Evolutionary conservation across 2,113 vertebrate species (phyloP).

Genomic region (Okapia johnstoni): DNA sequence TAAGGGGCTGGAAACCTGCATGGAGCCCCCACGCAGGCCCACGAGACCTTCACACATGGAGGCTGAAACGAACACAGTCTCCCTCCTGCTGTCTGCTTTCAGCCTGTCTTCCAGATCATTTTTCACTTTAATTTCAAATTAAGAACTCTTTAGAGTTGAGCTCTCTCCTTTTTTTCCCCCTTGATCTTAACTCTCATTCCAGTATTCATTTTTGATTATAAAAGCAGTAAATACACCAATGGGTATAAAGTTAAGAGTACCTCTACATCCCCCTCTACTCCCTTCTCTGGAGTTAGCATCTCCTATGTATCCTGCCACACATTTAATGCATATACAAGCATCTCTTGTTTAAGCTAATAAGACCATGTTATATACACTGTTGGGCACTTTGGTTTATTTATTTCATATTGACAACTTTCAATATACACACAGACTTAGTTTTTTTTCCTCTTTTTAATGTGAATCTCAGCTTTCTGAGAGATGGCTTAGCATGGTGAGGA

Average conservation of each 20-base stretch:
- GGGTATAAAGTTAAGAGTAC: neutral
- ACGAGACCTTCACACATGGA: neutral
- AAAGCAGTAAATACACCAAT: neutral
- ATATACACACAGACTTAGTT: neutral
- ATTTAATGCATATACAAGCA: neutral
- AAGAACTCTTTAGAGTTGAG: neutral
- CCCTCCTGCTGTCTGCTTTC: neutral
- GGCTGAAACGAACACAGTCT: rapidly evolving
- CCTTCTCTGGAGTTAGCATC: neutral
- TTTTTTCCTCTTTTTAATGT: neutral
- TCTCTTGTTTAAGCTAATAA: neutral
- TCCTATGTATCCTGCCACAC: neutral
- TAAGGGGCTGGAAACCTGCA: neutral
- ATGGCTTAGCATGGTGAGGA: neutral
- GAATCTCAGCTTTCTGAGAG: neutral
- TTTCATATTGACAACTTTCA: neutral
- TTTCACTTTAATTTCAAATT: neutral
- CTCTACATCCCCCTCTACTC: neutral
- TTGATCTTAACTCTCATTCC: neutral
- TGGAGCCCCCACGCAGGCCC: neutral
- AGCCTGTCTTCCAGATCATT: neutral
- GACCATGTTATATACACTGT: neutral
- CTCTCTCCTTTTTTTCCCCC: neutral
- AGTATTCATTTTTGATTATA: neutral
- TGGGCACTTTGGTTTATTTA: neutral